Conservation (phyloP, 1,140 invertebrate genomes). For the Araneus ventricosus region DNA sequence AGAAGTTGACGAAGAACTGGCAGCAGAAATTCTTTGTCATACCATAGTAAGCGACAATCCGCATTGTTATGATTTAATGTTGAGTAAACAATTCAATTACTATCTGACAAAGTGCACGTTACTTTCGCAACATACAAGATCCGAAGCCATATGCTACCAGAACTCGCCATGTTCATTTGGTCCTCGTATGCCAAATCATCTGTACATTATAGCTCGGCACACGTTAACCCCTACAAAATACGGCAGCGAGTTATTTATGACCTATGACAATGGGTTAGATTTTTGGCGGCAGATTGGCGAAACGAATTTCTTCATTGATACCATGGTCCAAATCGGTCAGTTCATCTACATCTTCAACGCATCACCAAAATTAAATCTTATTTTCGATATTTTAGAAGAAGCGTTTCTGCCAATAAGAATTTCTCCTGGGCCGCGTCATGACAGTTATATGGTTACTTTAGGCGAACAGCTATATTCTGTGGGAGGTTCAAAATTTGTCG, state of each 20-base stretch:
- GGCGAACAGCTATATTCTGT: not conserved
- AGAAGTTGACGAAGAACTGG: not conserved
- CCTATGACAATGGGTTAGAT: not conserved
- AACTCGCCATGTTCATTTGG: not conserved
- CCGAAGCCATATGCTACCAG: not conserved
- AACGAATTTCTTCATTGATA: not conserved
- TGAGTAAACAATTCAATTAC: not conserved
- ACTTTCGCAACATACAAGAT: not conserved
- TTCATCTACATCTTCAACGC: slow-evolving; percentile 14
- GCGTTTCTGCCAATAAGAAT: not conserved
- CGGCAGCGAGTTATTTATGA: no score
- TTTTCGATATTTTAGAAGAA: not conserved
- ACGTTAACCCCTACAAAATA: no score
- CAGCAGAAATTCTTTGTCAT: not conserved
- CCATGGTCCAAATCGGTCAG: not conserved
- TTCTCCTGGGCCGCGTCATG: no score
- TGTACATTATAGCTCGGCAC: no score
- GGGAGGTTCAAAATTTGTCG: not conserved
- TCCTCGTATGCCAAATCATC: not conserved
- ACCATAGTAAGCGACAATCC: not conserved
- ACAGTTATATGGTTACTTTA: no score
- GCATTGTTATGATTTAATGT: not conserved
- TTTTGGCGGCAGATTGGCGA: not conserved
- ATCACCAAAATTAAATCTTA: not conserved
- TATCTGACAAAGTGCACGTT: not conserved